Conservation (phyloP, 2,888 invertebrate species). For the Timema podura region DNA sequence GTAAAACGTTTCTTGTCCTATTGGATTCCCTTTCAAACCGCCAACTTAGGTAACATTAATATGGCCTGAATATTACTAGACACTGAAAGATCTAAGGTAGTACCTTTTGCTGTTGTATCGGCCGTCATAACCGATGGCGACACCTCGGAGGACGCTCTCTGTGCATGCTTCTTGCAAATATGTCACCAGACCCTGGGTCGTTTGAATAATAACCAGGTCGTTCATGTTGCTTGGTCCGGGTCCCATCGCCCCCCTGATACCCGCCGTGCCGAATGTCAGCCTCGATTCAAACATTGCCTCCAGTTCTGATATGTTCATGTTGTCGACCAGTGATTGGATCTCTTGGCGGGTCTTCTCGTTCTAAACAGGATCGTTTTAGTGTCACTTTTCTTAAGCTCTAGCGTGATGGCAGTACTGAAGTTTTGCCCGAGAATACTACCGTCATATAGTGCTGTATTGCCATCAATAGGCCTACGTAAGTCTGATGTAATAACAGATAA, state of each 20-base stretch:
- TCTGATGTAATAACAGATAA: no score
- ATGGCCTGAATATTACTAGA: no score
- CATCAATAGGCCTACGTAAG: no score
- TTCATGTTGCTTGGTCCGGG: constrained; percentile 94
- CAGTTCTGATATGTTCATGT: constrained; percentile 56
- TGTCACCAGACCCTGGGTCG: constrained; percentile 81
- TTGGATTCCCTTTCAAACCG: no score
- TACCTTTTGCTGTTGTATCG: constrained; percentile 86
- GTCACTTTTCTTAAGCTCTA: constrained; percentile 12
- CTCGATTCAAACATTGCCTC: constrained; percentile 62
- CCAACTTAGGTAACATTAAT: no score
- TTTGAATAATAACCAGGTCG: constrained; percentile 92
- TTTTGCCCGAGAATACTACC: neutral
- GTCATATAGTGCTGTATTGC: no score
- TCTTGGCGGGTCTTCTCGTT: constrained; percentile 62
- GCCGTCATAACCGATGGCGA: constrained; percentile 91
- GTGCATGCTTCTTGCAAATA: constrained; percentile 63
- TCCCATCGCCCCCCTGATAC: constrained; percentile 87
- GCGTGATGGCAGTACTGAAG: neutral
- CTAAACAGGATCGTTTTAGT: constrained; percentile 40
- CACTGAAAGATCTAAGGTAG: no score
- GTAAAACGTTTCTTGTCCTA: no score
- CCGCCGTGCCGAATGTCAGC: constrained; percentile 88
- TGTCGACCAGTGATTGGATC: constrained; percentile 51
- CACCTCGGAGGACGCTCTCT: constrained; percentile 60